These are phyloP conservation scores for Chamaea fasciata DNA, from an alignment of 2,113 vertebrate genomes.

Conservation along the genomic window DNA sequence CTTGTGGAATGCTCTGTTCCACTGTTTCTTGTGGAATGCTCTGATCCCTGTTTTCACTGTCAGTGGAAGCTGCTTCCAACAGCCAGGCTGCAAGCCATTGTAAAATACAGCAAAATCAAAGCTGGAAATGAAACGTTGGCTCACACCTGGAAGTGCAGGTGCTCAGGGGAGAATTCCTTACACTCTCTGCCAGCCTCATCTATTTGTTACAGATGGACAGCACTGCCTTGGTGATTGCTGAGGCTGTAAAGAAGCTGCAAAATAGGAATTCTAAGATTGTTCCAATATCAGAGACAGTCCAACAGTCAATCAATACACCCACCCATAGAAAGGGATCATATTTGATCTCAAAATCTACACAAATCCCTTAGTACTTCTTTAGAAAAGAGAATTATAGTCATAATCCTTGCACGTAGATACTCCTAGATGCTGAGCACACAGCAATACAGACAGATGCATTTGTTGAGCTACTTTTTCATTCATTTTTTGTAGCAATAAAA, in stretches of 20 bases:
- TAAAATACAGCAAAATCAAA: neutral
- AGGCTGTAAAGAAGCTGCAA: neutral
- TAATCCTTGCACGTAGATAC: neutral
- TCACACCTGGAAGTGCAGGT: neutral
- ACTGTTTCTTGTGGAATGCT: too few relatives aligned
- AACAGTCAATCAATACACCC: neutral
- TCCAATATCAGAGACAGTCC: neutral
- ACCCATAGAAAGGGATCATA: neutral
- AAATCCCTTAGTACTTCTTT: neutral
- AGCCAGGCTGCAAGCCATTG: neutral
- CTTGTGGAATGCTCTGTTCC: neutral
- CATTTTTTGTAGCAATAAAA: neutral
- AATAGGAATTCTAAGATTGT: neutral
- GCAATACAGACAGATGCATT: neutral
- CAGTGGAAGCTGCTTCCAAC: neutral
- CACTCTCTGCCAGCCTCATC: neutral
- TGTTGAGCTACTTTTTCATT: neutral
- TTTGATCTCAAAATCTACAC: neutral
- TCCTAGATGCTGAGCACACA: neutral
- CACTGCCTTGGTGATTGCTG: neutral
- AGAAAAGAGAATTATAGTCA: neutral
- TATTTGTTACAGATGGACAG: neutral
- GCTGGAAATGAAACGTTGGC: neutral
- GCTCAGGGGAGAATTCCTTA: neutral
- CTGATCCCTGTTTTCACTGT: neutral